Evolutionary conservation across 2,797 vertebrate species (phyloP).

Genomic region (Florisuga fusca): DNA sequence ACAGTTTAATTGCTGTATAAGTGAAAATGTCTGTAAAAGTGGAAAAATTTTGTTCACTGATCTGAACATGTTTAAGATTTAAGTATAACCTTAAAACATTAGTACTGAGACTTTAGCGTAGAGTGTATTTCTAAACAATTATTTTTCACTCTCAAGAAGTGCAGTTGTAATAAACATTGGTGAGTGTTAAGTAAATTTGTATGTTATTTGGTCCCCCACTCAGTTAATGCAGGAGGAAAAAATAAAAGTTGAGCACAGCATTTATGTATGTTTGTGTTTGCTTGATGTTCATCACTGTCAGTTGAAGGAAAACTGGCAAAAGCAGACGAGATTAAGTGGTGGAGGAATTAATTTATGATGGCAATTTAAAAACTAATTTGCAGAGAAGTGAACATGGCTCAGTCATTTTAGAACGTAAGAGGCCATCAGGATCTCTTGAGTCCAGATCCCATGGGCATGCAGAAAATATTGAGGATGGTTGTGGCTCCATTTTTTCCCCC

Average conservation of each 20-base stretch:
- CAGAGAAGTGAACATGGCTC: not conserved
- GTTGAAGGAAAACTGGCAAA: not conserved
- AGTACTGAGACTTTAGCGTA: not conserved
- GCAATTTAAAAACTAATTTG: not conserved
- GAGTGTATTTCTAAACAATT: not conserved
- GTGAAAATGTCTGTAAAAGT: not conserved
- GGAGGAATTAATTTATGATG: not conserved
- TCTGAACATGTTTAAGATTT: not conserved
- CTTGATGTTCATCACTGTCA: not conserved
- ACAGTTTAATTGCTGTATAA: not conserved
- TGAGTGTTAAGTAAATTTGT: not conserved
- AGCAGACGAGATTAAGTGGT: not conserved
- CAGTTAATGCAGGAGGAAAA: not conserved
- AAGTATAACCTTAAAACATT: not conserved
- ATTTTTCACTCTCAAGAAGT: not conserved
- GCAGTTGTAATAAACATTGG: not conserved
- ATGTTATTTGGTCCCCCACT: not conserved
- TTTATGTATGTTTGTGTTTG: not conserved
- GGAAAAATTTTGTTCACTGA: not conserved
- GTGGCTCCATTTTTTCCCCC: not conserved
- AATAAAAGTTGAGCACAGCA: not conserved
- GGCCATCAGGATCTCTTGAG: not conserved
- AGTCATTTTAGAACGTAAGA: not conserved
- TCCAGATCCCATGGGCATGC: not conserved
- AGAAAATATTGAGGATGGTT: not conserved